Conservation (phyloP, 2,113 vertebrate genomes). For the Myotis yumanensis region DNA sequence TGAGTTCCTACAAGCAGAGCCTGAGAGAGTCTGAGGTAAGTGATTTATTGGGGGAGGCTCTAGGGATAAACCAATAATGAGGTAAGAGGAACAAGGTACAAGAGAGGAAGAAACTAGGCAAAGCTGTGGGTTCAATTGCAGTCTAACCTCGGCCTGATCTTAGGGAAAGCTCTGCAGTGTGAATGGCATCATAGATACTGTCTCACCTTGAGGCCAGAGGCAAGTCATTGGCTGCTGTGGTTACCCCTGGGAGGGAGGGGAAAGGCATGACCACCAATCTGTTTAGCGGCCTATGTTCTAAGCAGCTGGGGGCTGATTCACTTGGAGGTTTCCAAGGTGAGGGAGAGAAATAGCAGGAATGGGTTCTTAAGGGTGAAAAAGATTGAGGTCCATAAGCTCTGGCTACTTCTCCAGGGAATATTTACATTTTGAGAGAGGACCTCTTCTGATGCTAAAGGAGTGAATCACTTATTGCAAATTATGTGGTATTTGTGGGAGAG, state of each 20-base stretch:
- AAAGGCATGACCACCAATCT: background rate
- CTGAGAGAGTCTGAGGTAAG: background rate
- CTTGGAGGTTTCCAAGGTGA: background rate
- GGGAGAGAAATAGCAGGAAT: background rate
- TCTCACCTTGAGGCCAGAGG: background rate
- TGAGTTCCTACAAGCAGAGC: background rate
- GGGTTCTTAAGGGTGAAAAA: background rate
- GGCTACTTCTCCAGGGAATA: background rate
- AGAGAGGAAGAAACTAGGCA: background rate
- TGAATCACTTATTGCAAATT: conserved; percentile 6
- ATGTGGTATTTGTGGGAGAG: background rate
- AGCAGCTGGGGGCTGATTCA: background rate
- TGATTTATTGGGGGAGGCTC: background rate
- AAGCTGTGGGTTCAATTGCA: background rate
- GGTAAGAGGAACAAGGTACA: background rate
- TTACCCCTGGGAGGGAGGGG: background rate
- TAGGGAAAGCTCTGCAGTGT: background rate
- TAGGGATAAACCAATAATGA: background rate
- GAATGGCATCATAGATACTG: background rate
- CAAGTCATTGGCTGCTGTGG: background rate
- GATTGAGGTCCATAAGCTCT: background rate
- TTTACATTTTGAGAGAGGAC: background rate
- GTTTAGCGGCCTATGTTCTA: background rate
- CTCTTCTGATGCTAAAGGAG: conserved; percentile 13
- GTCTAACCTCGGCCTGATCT: background rate